Percentiles rank a stretch among this genome's conserved stretches.
These are phyloP conservation scores for Etheostoma cragini DNA, from an alignment of 2,113 vertebrate genomes.

Conservation along the genomic window DNA sequence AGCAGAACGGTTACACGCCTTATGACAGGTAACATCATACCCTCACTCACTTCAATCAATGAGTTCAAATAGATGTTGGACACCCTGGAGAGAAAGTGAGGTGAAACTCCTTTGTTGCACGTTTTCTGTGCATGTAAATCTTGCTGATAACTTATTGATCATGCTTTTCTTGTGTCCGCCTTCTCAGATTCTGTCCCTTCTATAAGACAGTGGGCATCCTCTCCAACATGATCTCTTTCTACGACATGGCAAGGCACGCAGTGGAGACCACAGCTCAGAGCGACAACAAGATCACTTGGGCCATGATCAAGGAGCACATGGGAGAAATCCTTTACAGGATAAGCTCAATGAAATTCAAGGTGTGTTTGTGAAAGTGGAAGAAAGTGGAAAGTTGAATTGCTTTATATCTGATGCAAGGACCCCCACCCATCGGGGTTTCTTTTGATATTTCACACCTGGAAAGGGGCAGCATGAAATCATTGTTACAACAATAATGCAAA, in stretches of 20 bases:
- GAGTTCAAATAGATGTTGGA: not conserved
- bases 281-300: slow-evolving; percentile 98
- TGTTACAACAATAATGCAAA: not conserved
- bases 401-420: not conserved
- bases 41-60: not conserved
- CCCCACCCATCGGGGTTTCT: not conserved
- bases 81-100: not conserved
- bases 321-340: slow-evolving; percentile 95
- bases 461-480: not conserved
- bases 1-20: slow-evolving; percentile 97
- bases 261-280: slow-evolving; percentile 98
- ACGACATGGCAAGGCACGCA: slow-evolving; percentile 96
- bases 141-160: not conserved
- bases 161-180: not conserved
- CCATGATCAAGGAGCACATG: slow-evolving; percentile 97
- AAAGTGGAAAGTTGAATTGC: not conserved
- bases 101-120: not conserved
- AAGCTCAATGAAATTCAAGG: slow-evolving; percentile 99
- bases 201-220: slow-evolving; percentile 98
- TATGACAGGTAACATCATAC: slow-evolving; percentile 89
- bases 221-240: slow-evolving; percentile 96
- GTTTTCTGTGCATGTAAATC: not conserved
- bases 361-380: slow-evolving; percentile 53
- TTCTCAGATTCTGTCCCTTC: slow-evolving; percentile 95
- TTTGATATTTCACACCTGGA: not conserved